These are phyloP conservation scores for Eucidaris tribuloides DNA, from an alignment of 35 echinoderm and acorn worm genomes.

Conservation along the genomic window DNA sequence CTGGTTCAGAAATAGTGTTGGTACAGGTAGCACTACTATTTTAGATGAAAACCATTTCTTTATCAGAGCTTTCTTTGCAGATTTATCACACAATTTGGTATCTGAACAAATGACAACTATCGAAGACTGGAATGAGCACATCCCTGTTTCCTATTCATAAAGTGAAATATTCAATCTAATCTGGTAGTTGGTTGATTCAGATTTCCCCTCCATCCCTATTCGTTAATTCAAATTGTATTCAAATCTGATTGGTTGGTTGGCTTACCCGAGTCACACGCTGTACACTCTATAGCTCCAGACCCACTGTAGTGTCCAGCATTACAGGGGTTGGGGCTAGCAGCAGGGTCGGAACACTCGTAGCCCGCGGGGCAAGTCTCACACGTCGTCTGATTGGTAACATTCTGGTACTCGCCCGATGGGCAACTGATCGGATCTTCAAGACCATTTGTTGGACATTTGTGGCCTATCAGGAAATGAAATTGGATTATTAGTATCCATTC, in stretches of 20 bases:
- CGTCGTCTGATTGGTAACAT: constrained; percentile 20
- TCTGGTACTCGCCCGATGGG: constrained; percentile 54
- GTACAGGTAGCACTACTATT: too few species aligned
- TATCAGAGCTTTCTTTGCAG: too few species aligned
- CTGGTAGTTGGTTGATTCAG: background rate
- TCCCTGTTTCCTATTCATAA: background rate
- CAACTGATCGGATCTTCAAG: constrained; percentile 48
- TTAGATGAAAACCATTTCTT: too few species aligned
- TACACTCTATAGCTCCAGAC: constrained; percentile 38
- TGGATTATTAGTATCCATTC: background rate
- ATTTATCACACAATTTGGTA: too few species aligned
- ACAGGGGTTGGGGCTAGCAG: constrained; percentile 40
- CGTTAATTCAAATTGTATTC: too few species aligned
- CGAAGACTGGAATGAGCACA: background rate
- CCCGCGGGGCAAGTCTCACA: constrained; percentile 48
- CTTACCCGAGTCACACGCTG: constrained; percentile 63
- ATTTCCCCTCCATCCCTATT: background rate
- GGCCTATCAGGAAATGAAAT: constrained; percentile 40
- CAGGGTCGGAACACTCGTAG: constrained; percentile 56
- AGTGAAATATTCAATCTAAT: background rate
- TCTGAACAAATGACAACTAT: background rate
- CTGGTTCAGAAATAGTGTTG: too few species aligned
- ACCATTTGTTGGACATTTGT: constrained; percentile 67
- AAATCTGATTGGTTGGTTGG: too few species aligned
- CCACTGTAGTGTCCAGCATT: constrained; percentile 59